Evolutionary conservation across 2,113 vertebrate genomes (phyloP).

Genomic region (Carassius gibelio): DNA sequence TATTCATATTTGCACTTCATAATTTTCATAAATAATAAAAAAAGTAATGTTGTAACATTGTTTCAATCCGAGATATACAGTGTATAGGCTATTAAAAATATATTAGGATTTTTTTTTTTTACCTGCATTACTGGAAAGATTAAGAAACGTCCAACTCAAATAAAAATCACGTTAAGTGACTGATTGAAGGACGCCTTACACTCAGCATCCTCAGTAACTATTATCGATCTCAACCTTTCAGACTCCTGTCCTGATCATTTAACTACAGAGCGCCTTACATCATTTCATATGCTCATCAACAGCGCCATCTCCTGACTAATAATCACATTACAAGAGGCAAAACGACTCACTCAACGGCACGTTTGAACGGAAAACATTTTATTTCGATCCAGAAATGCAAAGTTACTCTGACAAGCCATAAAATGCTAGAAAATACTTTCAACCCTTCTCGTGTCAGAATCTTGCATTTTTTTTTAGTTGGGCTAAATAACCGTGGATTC

Average conservation of each 20-base stretch:
- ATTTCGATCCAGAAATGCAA: not conserved
- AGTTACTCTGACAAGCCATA: not conserved
- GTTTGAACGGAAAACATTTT: not conserved
- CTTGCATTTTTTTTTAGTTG: not conserved
- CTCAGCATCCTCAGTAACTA: not conserved
- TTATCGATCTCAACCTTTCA: not conserved
- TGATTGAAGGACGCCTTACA: not conserved
- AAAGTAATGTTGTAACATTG: not conserved
- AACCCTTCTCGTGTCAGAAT: too few relatives aligned
- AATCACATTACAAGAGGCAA: not conserved
- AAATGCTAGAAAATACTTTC: not conserved
- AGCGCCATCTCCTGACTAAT: conserved; percentile 53
- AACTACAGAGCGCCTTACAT: not conserved
- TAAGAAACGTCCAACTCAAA: not conserved
- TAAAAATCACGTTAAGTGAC: not conserved
- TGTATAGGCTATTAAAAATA: not conserved
- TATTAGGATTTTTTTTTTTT: too few relatives aligned
- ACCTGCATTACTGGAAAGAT: not conserved
- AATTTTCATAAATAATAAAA: not conserved
- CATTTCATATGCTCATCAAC: not conserved
- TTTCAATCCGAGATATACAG: not conserved
- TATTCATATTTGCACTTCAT: not conserved
- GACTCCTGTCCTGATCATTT: not conserved
- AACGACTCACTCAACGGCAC: not conserved
- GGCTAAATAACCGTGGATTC: not conserved